These are phyloP conservation scores for Corythornis cristatus DNA, from an alignment of 2,113 vertebrate genomes.

Conservation along the genomic window DNA sequence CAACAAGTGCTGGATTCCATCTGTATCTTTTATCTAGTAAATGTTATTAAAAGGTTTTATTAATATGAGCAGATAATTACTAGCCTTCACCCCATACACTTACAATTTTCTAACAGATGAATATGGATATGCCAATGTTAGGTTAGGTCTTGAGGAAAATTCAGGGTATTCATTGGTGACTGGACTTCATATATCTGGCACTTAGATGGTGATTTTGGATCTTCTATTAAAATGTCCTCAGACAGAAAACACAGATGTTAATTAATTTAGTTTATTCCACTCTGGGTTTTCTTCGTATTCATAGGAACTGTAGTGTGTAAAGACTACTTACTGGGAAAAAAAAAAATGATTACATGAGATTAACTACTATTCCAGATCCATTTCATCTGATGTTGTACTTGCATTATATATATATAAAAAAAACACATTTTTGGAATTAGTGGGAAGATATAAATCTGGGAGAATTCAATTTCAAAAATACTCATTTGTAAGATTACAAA, in stretches of 20 bases:
- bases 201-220: background rate
- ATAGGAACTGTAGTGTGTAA: background rate
- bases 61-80: background rate
- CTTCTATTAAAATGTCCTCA: background rate
- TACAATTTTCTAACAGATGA: background rate
- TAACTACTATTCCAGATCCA: background rate
- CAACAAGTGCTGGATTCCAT: background rate
- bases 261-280: background rate
- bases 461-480: background rate
- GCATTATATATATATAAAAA: background rate
- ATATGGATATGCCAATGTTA: background rate
- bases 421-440: background rate
- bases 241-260: background rate
- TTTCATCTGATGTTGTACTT: background rate
- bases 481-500: background rate
- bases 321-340: background rate
- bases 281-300: background rate
- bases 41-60: background rate
- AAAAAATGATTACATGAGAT: background rate
- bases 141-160: background rate
- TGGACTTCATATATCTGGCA: background rate
- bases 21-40: background rate
- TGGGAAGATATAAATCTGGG: background rate
- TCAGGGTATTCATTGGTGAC: background rate
- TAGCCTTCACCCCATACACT: background rate